Percentiles rank a stretch among this genome's conserved stretches.
phyloP scores from a whole-genome alignment of 2,113 vertebrate species.

The Mohoua ochrocephala region DNA sequence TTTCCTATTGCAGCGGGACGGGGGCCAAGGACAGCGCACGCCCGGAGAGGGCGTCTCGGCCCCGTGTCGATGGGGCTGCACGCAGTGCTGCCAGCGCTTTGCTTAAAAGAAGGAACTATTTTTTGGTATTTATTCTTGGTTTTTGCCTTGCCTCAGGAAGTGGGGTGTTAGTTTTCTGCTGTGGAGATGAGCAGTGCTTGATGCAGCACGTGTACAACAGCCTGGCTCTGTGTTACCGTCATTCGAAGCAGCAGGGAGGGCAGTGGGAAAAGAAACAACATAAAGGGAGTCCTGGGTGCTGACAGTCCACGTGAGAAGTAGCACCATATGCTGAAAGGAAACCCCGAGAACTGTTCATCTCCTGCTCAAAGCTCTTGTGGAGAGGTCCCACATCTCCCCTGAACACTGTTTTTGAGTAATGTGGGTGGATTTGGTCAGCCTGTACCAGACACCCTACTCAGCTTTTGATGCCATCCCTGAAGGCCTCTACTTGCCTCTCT shows the following conservation, averaged over 20 bases:
- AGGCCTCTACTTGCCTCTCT: accelerated
- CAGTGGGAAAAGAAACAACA: neutral
- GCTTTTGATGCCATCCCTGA: neutral
- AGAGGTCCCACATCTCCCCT: neutral
- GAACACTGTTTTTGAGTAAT: neutral
- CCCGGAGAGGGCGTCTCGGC: neutral
- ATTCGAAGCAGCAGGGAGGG: neutral
- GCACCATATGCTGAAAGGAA: neutral
- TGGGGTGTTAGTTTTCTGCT: neutral
- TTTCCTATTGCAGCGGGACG: neutral
- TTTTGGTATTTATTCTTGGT: neutral
- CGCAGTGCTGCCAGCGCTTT: accelerated
- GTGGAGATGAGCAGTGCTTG: accelerated
- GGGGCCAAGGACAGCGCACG: neutral
- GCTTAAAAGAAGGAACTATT: neutral
- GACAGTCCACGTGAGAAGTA: neutral
- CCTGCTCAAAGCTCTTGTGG: neutral
- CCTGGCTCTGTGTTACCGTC: neutral
- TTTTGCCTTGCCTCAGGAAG: neutral
- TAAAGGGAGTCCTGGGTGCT: neutral
- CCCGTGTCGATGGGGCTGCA: neutral
- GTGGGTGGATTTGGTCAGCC: neutral
- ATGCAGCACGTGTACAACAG: neutral
- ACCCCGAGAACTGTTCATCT: accelerated
- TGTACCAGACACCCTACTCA: neutral